Evolutionary conservation across 2,797 vertebrate species (phyloP), one percentile per base, ranked within the genome.

Genomic region (Bovichtus variegatus): DNA sequence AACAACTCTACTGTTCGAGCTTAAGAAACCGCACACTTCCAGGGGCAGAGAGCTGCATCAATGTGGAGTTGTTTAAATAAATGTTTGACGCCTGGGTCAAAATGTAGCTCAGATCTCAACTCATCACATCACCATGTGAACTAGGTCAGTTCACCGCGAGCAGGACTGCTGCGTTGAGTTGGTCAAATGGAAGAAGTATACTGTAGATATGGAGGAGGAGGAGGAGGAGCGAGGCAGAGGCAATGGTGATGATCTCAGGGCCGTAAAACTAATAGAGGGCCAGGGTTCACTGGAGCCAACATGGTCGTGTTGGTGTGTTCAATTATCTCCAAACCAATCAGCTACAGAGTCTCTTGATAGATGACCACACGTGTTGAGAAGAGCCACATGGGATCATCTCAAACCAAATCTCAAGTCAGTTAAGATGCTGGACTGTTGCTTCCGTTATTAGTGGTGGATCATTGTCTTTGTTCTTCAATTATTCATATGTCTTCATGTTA

Each of bases 111-210:
- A 55, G 80, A 85, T 90, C 87, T 85, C 57, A 71, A 74, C 72
- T 84, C 74, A 86, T 88, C 80, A 79, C 81, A 79, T 91, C 87
- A 81, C 19, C 82, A 81, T 88, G 85, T 84, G 88, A 92, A 92
- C 77, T 90, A 78, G 89, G 89, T 93, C 87, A 91, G 76, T 76
- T 67, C 58, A 49, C 38, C 55, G 62, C 31, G 60, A 81, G 76
- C 70, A 57, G 55, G 53, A 34, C 64, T 38, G 74, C 70, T 58
- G 58, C 38, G 78, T 55, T 85, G 70, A 71, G 70, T 47, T 58
- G 13, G 68, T 65, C 41, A 27, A 34, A 63, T 62, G 47, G 50
- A 55, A 38, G 27, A n/a, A 82, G n/a, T n/a, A 44, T 34, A 34
- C 12, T 27, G 59, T 40, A 31, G 36, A 60, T 38, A 59, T 64